Percentiles rank a stretch among this genome's conserved stretches.
These are phyloP conservation scores for Cenopis cana DNA, from an alignment of 2,888 invertebrate genomes.

Conservation along the genomic window DNA sequence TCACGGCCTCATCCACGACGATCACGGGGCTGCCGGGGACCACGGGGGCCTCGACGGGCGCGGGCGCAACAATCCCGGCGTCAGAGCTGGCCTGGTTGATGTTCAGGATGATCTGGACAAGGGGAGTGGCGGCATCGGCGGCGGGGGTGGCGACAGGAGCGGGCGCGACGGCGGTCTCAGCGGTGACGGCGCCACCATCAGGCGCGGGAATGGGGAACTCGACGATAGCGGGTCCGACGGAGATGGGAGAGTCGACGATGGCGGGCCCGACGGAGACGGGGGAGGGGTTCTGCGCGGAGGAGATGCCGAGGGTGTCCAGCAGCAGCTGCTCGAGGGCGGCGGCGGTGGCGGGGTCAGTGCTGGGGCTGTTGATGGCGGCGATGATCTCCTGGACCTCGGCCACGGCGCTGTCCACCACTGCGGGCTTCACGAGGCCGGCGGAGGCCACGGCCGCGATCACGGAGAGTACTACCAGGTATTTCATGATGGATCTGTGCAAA, in stretches of 20 bases:
- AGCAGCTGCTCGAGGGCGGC: slow-evolving; percentile 51
- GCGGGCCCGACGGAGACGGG: slow-evolving; percentile 54
- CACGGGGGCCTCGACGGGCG: slow-evolving; percentile 47
- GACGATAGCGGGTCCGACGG: slow-evolving; percentile 44
- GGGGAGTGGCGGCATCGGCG: slow-evolving; percentile 44
- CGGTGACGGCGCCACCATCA: slow-evolving; percentile 38
- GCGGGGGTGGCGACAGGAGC: slow-evolving; percentile 48
- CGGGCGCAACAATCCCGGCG: slow-evolving; percentile 43
- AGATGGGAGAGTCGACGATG: slow-evolving; percentile 43
- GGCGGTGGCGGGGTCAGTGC: slow-evolving; percentile 66
- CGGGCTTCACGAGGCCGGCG: slow-evolving; percentile 54
- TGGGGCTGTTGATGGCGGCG: slow-evolving; percentile 65
- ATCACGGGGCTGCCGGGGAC: slow-evolving; percentile 55
- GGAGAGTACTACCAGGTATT: slow-evolving; percentile 67
- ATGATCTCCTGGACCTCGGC: slow-evolving; percentile 58
- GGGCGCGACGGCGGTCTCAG: slow-evolving; percentile 48
- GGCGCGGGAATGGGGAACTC: slow-evolving; percentile 40
- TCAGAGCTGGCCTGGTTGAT: slow-evolving; percentile 39
- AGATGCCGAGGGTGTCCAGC: slow-evolving; percentile 51
- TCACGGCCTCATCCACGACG: slow-evolving; percentile 57
- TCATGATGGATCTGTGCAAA: slow-evolving; percentile 61
- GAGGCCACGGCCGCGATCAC: slow-evolving; percentile 67
- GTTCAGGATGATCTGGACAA: slow-evolving; percentile 49
- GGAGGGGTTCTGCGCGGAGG: slow-evolving; percentile 47
- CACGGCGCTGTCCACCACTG: slow-evolving; percentile 47